Conservation (phyloP, 2,888 invertebrate species). For the Oscheius sp. region DNA sequence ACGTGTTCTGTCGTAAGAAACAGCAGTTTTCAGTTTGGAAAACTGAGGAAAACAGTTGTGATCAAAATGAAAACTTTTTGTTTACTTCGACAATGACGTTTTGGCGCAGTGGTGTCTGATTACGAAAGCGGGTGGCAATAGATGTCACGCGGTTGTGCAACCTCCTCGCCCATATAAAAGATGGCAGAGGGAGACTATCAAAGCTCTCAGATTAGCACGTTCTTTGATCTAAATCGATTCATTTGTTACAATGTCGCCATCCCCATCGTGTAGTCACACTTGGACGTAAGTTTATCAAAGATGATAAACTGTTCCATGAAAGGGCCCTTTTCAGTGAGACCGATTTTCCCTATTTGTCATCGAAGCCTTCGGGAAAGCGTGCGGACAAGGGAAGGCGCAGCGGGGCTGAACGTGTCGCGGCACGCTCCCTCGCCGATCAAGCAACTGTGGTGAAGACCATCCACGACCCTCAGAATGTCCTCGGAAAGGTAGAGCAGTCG, state of each 20-base stretch:
- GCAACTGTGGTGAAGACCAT: constrained; percentile 56
- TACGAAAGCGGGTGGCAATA: constrained; percentile 27
- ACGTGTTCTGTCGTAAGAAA: neutral
- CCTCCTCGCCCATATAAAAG: constrained; percentile 21
- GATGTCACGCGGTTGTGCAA: constrained; percentile 38
- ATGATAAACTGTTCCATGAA: neutral
- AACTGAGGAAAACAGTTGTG: neutral
- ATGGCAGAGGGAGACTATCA: no score
- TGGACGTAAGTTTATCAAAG: constrained; percentile 6
- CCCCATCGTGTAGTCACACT: constrained; percentile 23
- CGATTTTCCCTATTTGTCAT: constrained; percentile 61
- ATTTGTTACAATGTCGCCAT: constrained; percentile 15
- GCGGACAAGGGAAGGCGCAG: constrained; percentile 58
- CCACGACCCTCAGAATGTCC: constrained; percentile 43
- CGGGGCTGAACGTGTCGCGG: constrained; percentile 45
- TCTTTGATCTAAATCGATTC: no score
- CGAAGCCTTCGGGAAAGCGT: constrained; percentile 57
- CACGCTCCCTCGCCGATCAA: constrained; percentile 44
- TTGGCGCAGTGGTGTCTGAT: constrained; percentile 36
- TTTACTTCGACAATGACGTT: constrained; percentile 24
- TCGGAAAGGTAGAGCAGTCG: constrained; percentile 25
- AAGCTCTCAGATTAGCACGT: no score
- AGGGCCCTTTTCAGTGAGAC: constrained; percentile 57
- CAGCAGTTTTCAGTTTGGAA: neutral
- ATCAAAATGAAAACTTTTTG: constrained; percentile 8